These are phyloP conservation scores for Ichneumon xanthorius DNA, from an alignment of 2,888 invertebrate genomes.

Conservation along the genomic window DNA sequence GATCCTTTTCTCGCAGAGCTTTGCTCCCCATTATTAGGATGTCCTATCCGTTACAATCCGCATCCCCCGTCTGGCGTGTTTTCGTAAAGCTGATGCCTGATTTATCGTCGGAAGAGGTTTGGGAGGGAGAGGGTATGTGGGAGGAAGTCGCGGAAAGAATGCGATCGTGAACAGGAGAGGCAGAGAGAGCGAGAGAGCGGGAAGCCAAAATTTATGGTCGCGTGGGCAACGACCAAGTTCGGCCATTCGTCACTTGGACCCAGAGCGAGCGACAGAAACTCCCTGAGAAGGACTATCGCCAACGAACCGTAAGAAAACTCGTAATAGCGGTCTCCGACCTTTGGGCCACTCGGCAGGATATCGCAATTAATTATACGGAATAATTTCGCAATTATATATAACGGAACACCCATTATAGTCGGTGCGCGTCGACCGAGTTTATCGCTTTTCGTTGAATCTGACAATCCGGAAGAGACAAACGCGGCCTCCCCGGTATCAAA, in stretches of 20 bases:
- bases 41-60: conserved; percentile 39
- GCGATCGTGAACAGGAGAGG: conserved; percentile 33
- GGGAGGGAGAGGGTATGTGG: background rate
- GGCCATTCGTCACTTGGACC: conserved; percentile 64
- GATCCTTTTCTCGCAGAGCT: background rate
- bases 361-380: conserved; percentile 60
- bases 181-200: conserved; percentile 37
- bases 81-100: conserved; percentile 60
- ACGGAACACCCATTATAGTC: background rate
- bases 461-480: background rate
- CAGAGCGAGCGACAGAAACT: conserved; percentile 40
- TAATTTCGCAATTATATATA: conserved; percentile 35
- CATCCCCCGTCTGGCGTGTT: conserved; percentile 50
- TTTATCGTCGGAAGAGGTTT: conserved; percentile 46
- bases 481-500: too few relatives aligned
- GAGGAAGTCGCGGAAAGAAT: conserved; percentile 48
- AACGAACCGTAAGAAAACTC: conserved; percentile 68
- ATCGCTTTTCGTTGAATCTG: background rate
- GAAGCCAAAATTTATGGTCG: conserved; percentile 62
- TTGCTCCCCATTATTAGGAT: conserved; percentile 39
- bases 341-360: conserved; percentile 49
- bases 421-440: background rate
- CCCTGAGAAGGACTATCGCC: conserved; percentile 58
- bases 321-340: conserved; percentile 52
- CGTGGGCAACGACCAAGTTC: conserved; percentile 59